Evolutionary conservation across 2,113 vertebrate genomes (phyloP), one percentile per base, ranked within the genome.

Genomic region (Dromiciops gliroides): DNA sequence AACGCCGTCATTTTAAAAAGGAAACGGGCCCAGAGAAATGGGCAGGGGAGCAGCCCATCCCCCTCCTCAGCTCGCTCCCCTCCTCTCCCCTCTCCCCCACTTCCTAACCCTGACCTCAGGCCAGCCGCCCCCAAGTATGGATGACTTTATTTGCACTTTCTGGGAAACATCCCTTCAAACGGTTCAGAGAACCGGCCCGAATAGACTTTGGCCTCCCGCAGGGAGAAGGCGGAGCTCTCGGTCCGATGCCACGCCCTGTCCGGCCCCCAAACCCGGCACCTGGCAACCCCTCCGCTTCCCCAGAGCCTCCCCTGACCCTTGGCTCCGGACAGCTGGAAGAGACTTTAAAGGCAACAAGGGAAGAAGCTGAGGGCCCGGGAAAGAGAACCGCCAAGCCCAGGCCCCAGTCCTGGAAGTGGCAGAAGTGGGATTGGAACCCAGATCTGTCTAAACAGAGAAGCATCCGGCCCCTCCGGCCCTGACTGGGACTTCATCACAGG

Each of bases 1-100:
- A 56, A 37, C 10, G 25, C 51, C 52, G 7, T 53, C 24, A 53
- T 53, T 26, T 53, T 53, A 53, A 90, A 14, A 14, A 44, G 28
- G 23, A 0, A 7, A 3, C 25, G 6, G 0, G 1, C 8, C 10
- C 9, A 10, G 0, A 1, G 37, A 3, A n/a, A 50, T 24, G n/a
- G n/a, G n/a, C n/a, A n/a, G n/a, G n/a, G n/a, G n/a, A n/a, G 44
- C 24, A 89, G 22, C 23, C 56, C 1, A 24, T 44, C 24, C 51
- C 60, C 89, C n/a, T 31, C 51, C 83, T 53, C 52, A n/a, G n/a
- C 25, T 53, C 52, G 25, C 56, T 60, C 60, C 6, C 60, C 3
- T 37, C 60, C 31, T n/a, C 37, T 2, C 14, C 67, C 37, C 67
- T 22, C n/a, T 75, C 67, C 67, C 16, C 67, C 67, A 75, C 67